Evolutionary conservation across 2,888 invertebrate species (phyloP), one percentile per base, ranked within the genome.

Genomic region (Zootermopsis nevadensis): DNA sequence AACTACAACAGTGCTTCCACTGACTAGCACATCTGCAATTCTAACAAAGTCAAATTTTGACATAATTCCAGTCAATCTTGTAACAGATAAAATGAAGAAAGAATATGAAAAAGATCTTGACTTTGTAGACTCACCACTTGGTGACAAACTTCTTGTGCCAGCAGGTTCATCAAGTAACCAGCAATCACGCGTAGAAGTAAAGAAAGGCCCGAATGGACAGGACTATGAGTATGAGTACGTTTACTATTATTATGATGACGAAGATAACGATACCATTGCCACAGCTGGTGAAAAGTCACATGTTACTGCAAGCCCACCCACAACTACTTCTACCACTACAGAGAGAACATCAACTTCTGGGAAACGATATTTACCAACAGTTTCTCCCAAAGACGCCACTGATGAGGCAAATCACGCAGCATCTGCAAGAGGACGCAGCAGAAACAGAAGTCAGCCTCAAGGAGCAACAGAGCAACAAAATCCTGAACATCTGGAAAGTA

Each of bases 201-300:
- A 97, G 87, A 97, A 96, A 88, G 97, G 96, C 24, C 96, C 96
- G 1, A 96, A 97, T 87, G 97, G 97, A 2, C 95, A 96, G 89
- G 97, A 97, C 88, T 97, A 97, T 88, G 97, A 97, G 89, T 97
- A 97, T 88, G 97, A 97, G 88, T 97, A 97, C 88, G 95, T 97
- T 38, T 97, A 97, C 88, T 97, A 97, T 88, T 97, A 97, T 87
- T 95, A 96, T 87, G 96, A 97, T 87, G 96, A 96, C 86, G 96
- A 95, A 6, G 95, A 93, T 77, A 91, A 91, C 84, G 83, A 77
- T 1, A 77, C 82, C 10, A 10, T 31, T 35, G 74, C 10, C 42
- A 24, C 66, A 31, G 79, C 33, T 48, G 60, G 38, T 35, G 42
- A 33, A 10, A 74, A 48, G 76, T 35, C 48, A 31, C 42, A 48